Conservation (phyloP, 2,888 invertebrate species). For the Eupithecia subfuscata region DNA sequence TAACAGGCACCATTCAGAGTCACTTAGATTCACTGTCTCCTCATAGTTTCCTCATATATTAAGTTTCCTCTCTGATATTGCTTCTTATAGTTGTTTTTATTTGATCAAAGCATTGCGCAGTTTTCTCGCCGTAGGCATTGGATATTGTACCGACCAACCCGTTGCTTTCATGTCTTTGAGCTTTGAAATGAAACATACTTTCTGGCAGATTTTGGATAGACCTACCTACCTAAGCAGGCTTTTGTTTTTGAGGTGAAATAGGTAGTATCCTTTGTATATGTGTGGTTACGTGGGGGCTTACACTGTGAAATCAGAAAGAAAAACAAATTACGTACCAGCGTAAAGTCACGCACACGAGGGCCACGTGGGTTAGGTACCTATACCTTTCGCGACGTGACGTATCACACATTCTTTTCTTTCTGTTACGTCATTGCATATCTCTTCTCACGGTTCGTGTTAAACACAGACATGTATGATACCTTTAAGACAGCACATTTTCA, state of each 20-base stretch:
- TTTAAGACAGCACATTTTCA: too few relatives aligned
- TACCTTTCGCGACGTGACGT: not conserved
- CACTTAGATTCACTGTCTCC: not conserved
- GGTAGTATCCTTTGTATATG: not conserved
- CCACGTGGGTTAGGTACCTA: not conserved
- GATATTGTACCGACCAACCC: slow-evolving; percentile 18
- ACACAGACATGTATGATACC: too few relatives aligned
- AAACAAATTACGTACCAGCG: not conserved
- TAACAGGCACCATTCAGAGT: not conserved
- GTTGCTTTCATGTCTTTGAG: slow-evolving; percentile 32
- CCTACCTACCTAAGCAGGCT: slow-evolving; percentile 4
- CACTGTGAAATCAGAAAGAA: not conserved
- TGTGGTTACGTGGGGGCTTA: not conserved
- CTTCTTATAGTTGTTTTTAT: not conserved
- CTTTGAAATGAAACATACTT: slow-evolving; percentile 26
- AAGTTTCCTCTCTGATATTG: not conserved
- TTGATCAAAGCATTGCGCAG: slow-evolving; percentile 1
- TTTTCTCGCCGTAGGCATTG: slow-evolving; percentile 10
- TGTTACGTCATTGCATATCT: not conserved
- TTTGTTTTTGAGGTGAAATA: slow-evolving; percentile 11
- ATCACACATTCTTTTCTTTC: not conserved
- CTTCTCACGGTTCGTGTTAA: not conserved
- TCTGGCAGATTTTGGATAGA: slow-evolving; percentile 25
- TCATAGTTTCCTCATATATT: too few relatives aligned
- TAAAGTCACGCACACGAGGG: not conserved